Conservation (phyloP, 2,888 invertebrate species). For the Drosophila macrospina region DNA sequence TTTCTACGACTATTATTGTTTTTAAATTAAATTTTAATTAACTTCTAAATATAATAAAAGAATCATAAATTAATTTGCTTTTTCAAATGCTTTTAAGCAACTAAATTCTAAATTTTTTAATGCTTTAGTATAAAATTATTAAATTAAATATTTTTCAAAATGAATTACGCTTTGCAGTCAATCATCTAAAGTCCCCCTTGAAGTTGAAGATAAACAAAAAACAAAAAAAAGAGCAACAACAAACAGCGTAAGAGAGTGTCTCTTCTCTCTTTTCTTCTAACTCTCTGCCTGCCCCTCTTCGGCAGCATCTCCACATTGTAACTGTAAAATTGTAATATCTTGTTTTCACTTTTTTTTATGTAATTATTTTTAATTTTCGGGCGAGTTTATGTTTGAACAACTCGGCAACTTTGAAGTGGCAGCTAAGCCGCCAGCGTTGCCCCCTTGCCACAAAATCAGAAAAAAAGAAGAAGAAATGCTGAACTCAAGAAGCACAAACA, state of each 20-base stretch:
- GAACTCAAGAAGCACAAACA: not conserved
- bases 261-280: not conserved
- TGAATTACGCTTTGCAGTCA: slow-evolving; percentile 16
- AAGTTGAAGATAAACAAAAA: not conserved
- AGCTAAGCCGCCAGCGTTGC: slow-evolving; percentile 36
- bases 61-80: too few species aligned
- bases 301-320: slow-evolving; percentile 3
- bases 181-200: not conserved
- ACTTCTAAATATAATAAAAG: too few species aligned
- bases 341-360: slow-evolving; percentile 33
- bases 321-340: slow-evolving; percentile 27
- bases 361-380: slow-evolving; percentile 72
- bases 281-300: not conserved
- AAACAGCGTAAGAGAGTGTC: too few species aligned
- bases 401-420: slow-evolving; percentile 60
- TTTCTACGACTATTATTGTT: too few species aligned
- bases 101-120: too few species aligned
- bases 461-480: not conserved
- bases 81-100: too few species aligned
- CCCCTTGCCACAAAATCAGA: not conserved
- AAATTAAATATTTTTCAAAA: slow-evolving; percentile 1
- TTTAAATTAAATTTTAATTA: too few species aligned
- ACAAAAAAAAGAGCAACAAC: slow-evolving; percentile 16
- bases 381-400: slow-evolving; percentile 41
- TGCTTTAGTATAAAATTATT: not conserved